phyloP scores from a whole-genome alignment of 2,888 invertebrate genomes.

The Bellardia bayeri region DNA sequence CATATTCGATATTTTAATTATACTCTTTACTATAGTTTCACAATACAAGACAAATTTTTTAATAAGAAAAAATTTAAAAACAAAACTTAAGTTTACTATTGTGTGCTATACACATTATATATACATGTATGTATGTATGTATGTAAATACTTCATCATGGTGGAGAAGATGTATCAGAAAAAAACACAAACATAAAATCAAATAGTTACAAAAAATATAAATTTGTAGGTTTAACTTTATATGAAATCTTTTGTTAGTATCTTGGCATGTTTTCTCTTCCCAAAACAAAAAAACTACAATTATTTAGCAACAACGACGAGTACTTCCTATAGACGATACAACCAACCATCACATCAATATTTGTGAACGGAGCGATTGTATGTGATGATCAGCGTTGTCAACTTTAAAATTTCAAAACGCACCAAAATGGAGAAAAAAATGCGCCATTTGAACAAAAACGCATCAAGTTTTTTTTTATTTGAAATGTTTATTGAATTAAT shows the following conservation, averaged over 20 bases:
- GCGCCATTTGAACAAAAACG: too few species aligned
- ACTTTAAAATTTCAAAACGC: too few species aligned
- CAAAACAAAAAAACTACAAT: slow-evolving; percentile 1
- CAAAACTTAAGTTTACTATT: neutral
- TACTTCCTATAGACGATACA: slow-evolving; percentile 42
- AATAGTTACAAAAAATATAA: neutral
- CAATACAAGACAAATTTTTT: neutral
- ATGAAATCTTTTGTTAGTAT: neutral
- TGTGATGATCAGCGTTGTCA: neutral
- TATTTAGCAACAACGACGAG: slow-evolving; percentile 5
- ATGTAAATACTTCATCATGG: too few species aligned
- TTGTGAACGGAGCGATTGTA: neutral
- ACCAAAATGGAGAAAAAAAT: too few species aligned
- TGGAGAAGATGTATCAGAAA: neutral
- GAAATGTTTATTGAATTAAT: too few species aligned
- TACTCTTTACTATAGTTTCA: neutral
- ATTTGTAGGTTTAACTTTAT: neutral
- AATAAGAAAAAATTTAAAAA: neutral
- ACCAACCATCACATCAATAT: neutral
- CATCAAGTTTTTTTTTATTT: too few species aligned
- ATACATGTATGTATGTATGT: too few species aligned
- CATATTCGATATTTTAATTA: neutral
- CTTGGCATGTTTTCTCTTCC: slow-evolving; percentile 34
- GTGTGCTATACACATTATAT: neutral
- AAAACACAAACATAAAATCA: neutral